Base-by-base conservation (phyloP, 2,888 invertebrate genomes). In the Penaeus monodon region DNA sequence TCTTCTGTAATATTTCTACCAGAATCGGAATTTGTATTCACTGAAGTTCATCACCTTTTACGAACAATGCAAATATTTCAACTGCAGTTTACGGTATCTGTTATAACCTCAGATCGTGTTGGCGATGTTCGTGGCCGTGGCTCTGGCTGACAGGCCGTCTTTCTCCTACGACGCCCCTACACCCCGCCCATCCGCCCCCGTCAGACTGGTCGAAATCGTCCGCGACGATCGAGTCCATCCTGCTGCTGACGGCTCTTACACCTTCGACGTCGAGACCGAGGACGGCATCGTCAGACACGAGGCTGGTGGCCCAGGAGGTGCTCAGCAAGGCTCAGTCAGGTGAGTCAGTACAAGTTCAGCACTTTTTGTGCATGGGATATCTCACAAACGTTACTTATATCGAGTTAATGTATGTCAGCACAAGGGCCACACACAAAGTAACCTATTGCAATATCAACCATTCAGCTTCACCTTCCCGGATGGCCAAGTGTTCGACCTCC, bases 391-490 rank as follows among this genome's bases (percentile, higher is more conserved):
- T 38, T 38, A 3, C 6, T 38, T 38, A 38, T 49, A 2, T 49
- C 1, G 49, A 49, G 14, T 49, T 14, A 49, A 49, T 49, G 49
- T 49, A 1, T 49, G 49, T 0, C 1, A 49, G 49, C 49, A 49
- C 14, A 49, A 49, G 10, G 12, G 49, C 49, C 49, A 49, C 14
- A 49, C 49, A 17, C 17, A 17, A 4, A 57, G 57, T 20, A 57
- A 57, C 17, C 17, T 57, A 57, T 57, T 57, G 14, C 17, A 57
- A 57, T 57, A 57, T 57, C 14, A 57, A 27, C 33, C 74, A 49
- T 73, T 24, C 84, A 84, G 84, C 33, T 84, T 76, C 66, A 74
- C 84, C 14, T 66, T 81, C 57, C 85, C 85, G 1, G 81, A 85
- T 33, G 85, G 85, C 24, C 73, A 85, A 38, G 57, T 80, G 7